Evolutionary conservation across 2,888 invertebrate species (phyloP).

Genomic region (Acrobasis consociella): DNA sequence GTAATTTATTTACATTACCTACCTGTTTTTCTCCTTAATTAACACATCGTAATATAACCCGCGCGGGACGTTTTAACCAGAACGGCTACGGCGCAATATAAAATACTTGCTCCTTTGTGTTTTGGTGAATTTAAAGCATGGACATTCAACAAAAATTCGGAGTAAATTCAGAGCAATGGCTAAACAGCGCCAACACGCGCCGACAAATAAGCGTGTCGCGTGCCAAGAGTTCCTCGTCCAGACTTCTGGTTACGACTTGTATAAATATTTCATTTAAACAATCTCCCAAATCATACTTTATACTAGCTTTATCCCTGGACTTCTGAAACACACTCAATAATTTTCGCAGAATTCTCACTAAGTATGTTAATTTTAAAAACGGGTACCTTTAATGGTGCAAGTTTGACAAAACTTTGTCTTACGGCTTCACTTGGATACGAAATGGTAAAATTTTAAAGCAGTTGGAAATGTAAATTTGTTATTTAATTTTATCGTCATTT

Average conservation of each 20-base stretch:
- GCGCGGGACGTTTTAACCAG: not conserved
- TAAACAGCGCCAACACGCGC: not conserved
- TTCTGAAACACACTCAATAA: slow-evolving; percentile 4
- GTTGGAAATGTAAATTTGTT: slow-evolving; percentile 3
- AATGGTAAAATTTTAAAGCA: slow-evolving; percentile 4
- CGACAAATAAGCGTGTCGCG: not conserved
- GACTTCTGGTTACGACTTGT: slow-evolving; percentile 1
- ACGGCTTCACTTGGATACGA: not conserved
- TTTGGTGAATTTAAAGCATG: not conserved
- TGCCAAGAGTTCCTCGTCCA: not conserved
- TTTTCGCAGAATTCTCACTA: not conserved
- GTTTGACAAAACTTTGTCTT: slow-evolving; percentile 10
- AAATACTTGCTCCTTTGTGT: not conserved
- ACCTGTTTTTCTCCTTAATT: not conserved
- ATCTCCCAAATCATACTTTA: not conserved
- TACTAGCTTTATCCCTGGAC: not conserved
- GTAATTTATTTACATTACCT: not conserved
- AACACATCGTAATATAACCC: not conserved
- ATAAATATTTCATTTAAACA: slow-evolving; percentile 8
- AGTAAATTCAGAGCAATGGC: not conserved
- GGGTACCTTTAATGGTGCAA: slow-evolving; percentile 7
- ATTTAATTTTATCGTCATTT: not conserved
- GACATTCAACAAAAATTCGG: not conserved
- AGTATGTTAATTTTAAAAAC: slow-evolving; percentile 13
- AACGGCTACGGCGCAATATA: not conserved